Base-by-base conservation (phyloP, 2,797 vertebrate species). In the Phrynocephalus vlangalii region DNA sequence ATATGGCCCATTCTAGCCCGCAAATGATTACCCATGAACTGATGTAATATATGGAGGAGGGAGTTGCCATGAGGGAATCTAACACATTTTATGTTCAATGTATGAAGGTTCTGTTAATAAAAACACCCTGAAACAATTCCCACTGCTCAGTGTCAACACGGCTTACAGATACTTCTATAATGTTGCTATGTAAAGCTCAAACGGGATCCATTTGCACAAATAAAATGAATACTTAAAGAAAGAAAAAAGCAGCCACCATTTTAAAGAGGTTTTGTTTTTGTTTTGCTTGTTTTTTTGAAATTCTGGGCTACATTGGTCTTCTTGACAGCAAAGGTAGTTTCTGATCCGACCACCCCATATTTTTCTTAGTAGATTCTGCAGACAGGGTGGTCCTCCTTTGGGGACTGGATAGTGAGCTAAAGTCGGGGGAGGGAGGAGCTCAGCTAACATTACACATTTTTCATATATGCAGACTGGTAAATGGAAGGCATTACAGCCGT, bases 401-500 rank as follows among this genome's bases (percentile, higher is more conserved):
- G 92, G 93, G 94, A 95, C 26, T 15, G 93, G 89, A 95, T 92
- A 90, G 87, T 79, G 90, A 50, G 66, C 9, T 11, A n/a, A n/a
- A 8, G 28, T 26, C 8, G 44, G 66, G 38, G 18, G 9, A 1
- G 38, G 67, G 44, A 71, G 56, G 66, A 50, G 91, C 83, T 95
- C 93, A 93, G 94, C 93, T 95, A 95, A 94, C 94, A 96, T 96
- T 96, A 95, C 92, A 95, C 95, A 95, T 94, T 91, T 92, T 92
- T 95, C 94, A 91, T 95, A 86, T 71, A 93, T 93, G 93, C 93
- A 94, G 94, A 93, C 95, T 95, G 95, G 95, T 94, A 94, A 95
- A 93, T 92, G 93, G 95, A 95, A 95, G 93, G 88, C 94, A 52
- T 91, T 95, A 93, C 94, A 96, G 94, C 94, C 95, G 95, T 94